phyloP scores from a whole-genome alignment of 1,140 invertebrate species.

The Vanessa tameamea region DNA sequence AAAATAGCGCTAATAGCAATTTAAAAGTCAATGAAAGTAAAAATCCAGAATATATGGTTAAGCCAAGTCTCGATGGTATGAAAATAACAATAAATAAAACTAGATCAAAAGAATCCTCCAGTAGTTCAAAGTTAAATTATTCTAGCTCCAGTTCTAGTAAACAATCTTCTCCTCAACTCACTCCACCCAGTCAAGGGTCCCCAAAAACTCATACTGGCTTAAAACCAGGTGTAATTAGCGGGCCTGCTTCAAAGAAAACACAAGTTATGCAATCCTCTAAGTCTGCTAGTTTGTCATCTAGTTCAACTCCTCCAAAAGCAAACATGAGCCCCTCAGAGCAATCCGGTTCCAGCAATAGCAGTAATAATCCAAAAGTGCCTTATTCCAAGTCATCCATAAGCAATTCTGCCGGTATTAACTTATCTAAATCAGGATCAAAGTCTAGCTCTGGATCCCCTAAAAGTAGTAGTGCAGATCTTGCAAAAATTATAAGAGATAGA shows the following conservation, averaged over 20 bases:
- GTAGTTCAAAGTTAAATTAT: conserved; percentile 73
- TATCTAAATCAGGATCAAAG: conserved; percentile 80
- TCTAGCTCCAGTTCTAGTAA: conserved; percentile 71
- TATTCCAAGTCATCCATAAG: conserved; percentile 82
- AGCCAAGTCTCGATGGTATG: conserved; percentile 91
- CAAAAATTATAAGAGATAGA: conserved; percentile 75
- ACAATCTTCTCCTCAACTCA: conserved; percentile 75
- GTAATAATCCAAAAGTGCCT: conserved; percentile 77
- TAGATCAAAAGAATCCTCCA: conserved; percentile 84
- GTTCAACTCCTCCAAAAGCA: conserved; percentile 69
- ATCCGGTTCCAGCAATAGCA: conserved; percentile 52
- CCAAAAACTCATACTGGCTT: conserved; percentile 90
- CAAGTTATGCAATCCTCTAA: conserved; percentile 80
- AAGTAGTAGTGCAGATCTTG: conserved; percentile 71
- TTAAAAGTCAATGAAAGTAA: conserved; percentile 84
- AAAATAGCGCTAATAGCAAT: conserved; percentile 67
- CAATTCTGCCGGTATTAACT: conserved; percentile 79
- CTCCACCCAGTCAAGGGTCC: conserved; percentile 83
- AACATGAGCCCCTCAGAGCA: conserved; percentile 69
- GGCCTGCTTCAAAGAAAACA: conserved; percentile 89
- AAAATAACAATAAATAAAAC: conserved; percentile 95
- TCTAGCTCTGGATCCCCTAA: conserved; percentile 78
- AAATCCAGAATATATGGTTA: conserved; percentile 92
- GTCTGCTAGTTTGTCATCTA: conserved; percentile 68
- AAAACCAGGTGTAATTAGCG: conserved; percentile 91